These are phyloP conservation scores for Microplitis demolitor DNA, from an alignment of 1,140 invertebrate species.

Conservation along the genomic window DNA sequence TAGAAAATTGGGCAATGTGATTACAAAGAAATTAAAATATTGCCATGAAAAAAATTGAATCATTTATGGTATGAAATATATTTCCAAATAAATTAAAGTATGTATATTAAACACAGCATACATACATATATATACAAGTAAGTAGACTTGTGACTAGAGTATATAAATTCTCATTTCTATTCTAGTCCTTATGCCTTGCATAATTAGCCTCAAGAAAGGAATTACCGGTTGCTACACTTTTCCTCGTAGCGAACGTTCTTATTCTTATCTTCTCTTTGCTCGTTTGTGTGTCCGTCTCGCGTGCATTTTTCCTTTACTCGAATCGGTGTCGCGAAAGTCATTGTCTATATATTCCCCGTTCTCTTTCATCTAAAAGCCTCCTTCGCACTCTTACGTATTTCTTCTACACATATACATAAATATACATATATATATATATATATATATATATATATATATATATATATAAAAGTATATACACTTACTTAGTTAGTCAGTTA, in stretches of 20 bases:
- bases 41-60: too few relatives aligned
- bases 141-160: not conserved
- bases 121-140: slow-evolving; percentile 2
- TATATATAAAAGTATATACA: too few relatives aligned
- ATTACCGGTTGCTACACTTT: slow-evolving; percentile 32
- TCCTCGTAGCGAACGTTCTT: not conserved
- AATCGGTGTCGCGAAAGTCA: not conserved
- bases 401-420: not conserved
- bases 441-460: too few relatives aligned
- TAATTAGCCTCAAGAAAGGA: slow-evolving; percentile 33
- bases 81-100: too few relatives aligned
- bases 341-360: not conserved
- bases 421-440: not conserved
- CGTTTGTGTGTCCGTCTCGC: not conserved
- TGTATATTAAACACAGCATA: not conserved
- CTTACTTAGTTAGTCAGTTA: not conserved
- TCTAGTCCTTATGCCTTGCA: slow-evolving; percentile 27
- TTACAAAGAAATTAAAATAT: too few relatives aligned
- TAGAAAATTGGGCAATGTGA: too few relatives aligned
- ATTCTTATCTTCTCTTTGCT: not conserved
- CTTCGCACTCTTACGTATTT: not conserved
- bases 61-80: not conserved
- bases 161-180: slow-evolving; percentile 10
- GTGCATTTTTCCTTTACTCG: not conserved
- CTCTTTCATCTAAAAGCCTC: not conserved